Percentiles rank a stretch among this genome's conserved stretches.
Evolutionary conservation across 2,797 vertebrate species (phyloP).

Genomic region (Muscicapa striata): DNA sequence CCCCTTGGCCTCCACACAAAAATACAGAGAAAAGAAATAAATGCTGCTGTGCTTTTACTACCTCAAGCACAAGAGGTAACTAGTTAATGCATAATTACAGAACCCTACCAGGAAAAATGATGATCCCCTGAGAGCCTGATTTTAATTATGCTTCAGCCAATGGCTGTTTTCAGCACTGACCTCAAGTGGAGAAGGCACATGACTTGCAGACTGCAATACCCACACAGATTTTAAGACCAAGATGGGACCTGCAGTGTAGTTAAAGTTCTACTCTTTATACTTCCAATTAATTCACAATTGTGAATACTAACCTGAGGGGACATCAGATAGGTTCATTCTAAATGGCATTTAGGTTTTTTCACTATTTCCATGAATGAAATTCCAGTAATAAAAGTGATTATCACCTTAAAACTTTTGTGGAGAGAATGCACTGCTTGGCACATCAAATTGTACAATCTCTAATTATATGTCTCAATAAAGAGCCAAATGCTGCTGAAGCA

Average conservation of each 20-base stretch:
- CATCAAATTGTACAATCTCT: neutral
- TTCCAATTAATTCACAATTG: neutral
- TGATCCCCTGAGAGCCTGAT: neutral
- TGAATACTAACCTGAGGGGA: neutral
- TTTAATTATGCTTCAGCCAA: constrained; percentile 32
- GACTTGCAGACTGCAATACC: neutral
- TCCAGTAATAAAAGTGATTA: constrained; percentile 15
- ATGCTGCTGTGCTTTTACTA: neutral
- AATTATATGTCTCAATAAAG: neutral
- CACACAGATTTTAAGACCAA: neutral
- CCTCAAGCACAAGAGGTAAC: neutral
- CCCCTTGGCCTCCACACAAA: neutral
- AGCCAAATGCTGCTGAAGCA: constrained; percentile 36
- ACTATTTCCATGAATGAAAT: neutral
- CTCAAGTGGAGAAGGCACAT: neutral
- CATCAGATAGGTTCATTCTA: neutral
- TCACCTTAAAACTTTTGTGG: neutral
- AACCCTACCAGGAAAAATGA: neutral
- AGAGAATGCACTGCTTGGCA: neutral
- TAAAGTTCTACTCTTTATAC: neutral
- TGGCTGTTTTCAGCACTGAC: neutral
- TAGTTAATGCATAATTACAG: constrained; percentile 30
- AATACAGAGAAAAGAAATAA: neutral
- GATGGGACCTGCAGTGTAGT: neutral
- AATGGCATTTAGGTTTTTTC: neutral